Percentiles rank a stretch among this genome's conserved stretches.
These are phyloP conservation scores for Oscheius sp. DNA, from an alignment of 2,888 invertebrate genomes.

Conservation along the genomic window DNA sequence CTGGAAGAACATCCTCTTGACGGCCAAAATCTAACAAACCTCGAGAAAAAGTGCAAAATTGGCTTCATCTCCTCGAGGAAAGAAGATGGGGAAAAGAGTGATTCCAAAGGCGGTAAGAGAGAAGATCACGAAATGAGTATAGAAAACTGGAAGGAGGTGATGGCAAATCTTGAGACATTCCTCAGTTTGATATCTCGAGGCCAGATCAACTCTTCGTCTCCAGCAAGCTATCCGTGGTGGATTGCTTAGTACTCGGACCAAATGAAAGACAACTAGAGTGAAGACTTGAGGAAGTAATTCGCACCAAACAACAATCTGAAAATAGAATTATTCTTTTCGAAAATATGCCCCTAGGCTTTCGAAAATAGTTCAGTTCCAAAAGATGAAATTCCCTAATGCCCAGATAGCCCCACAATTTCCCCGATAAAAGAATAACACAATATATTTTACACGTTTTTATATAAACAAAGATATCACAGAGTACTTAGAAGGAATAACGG, in stretches of 20 bases:
- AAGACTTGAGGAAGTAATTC: constrained; percentile 20
- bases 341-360: no score
- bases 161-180: constrained; percentile 25
- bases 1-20: no score
- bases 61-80: constrained; percentile 15
- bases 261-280: constrained; percentile 3
- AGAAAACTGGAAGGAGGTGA: constrained; percentile 22
- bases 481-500: no score
- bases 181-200: constrained; percentile 23
- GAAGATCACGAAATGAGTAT: constrained; percentile 28
- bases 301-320: constrained; percentile 22
- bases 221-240: constrained; percentile 20
- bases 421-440: no score
- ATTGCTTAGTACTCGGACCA: constrained; percentile 10
- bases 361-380: no score
- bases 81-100: constrained; percentile 7
- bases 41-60: constrained; percentile 27
- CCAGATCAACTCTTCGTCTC: constrained; percentile 23
- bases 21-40: no score
- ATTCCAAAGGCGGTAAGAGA: constrained; percentile 23
- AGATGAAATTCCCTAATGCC: no score
- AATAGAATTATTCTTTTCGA: neutral
- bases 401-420: no score
- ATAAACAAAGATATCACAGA: no score
- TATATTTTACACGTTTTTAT: no score